Base-by-base conservation (phyloP, 2,113 vertebrate genomes). In the Larimichthys crocea region DNA sequence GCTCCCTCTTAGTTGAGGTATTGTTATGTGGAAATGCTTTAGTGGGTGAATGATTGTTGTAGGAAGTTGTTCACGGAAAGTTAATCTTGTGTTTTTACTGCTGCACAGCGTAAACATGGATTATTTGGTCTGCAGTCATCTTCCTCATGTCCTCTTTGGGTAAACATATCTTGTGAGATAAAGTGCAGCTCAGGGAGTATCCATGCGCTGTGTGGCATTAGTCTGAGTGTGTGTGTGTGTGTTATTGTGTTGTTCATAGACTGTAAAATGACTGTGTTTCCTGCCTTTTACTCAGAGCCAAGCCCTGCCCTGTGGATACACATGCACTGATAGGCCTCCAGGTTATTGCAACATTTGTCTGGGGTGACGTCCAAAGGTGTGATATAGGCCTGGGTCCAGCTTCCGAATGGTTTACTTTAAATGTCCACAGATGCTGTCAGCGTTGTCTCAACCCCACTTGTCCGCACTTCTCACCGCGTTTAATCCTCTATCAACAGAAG, bases 271-370 rank as follows among this genome's bases (percentile, higher is more conserved):
- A 87, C 66, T 82, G 62, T 15, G 59, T 85, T 92, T 94, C 90
- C 86, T 87, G 59, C 63, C 75, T 63, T 3, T 66, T 67, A 49
- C 49, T 77, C 56, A 70, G 48, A 69, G 75, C 24, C 82, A 69
- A 74, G 85, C 82, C 90, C 82, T 90, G 66, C 89, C 90, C 76
- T 65, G 82, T 86, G 83, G 84, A 80, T 69, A 86, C 83, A 85
- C 86, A 64, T 76, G 73, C 70, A 82, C 50, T 55, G 81, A 81
- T 91, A 76, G 74, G 76, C 83, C 64, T 40, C 67, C 67, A n/a
- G 83, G 76, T 84, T 90, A 74, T 90, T 91, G 80, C 91, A 76
- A 90, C 88, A 93, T 86, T 83, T 67, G 49, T 62, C 17, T 5
- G 84, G 83, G 66, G 77, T 86, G 79, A 73, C 76, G 86, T 90